phyloP scores from a whole-genome alignment of 1,140 invertebrate species.

The Drosophila busckii region DNA sequence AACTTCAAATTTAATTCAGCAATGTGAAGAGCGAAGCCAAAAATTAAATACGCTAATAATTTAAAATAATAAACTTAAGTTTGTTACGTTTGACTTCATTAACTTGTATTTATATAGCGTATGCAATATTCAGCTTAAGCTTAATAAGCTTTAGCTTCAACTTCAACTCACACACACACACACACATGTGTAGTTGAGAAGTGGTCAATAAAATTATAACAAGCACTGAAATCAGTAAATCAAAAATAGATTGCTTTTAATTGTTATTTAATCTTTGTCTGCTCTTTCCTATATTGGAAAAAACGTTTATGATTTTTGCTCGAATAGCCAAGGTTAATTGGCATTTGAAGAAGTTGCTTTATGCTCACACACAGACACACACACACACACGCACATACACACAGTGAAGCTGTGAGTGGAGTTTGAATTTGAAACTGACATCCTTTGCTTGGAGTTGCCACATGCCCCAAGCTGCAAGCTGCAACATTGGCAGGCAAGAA shows the following conservation, averaged over 20 bases:
- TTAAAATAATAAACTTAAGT: too few relatives aligned
- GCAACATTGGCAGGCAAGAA: conserved; percentile 6
- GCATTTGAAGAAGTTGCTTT: conserved; percentile 32
- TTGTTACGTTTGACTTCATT: too few relatives aligned
- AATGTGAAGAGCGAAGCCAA: too few relatives aligned
- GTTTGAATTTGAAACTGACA: background rate
- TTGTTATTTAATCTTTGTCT: conserved; percentile 61
- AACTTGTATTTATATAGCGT: background rate
- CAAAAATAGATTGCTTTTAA: conserved; percentile 67
- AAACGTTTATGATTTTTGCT: conserved; percentile 13
- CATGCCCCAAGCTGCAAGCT: conserved; percentile 10
- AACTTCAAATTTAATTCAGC: conserved; percentile 41
- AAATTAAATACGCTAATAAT: too few relatives aligned
- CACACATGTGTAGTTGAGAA: conserved; percentile 32
- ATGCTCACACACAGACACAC: too few relatives aligned
- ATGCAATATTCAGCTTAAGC: background rate
- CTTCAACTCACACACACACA: background rate
- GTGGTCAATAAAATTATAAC: conserved; percentile 61
- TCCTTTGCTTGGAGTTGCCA: conserved; percentile 6
- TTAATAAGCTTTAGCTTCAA: background rate
- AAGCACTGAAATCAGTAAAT: conserved; percentile 57
- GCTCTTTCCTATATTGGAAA: conserved; percentile 23
- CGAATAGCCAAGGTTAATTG: conserved; percentile 59
- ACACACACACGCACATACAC: too few relatives aligned
- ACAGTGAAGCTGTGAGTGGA: conserved; percentile 35